Evolutionary conservation across 1,140 invertebrate genomes (phyloP), one percentile per base, ranked within the genome.

Genomic region (Euura saliciscinereae): DNA sequence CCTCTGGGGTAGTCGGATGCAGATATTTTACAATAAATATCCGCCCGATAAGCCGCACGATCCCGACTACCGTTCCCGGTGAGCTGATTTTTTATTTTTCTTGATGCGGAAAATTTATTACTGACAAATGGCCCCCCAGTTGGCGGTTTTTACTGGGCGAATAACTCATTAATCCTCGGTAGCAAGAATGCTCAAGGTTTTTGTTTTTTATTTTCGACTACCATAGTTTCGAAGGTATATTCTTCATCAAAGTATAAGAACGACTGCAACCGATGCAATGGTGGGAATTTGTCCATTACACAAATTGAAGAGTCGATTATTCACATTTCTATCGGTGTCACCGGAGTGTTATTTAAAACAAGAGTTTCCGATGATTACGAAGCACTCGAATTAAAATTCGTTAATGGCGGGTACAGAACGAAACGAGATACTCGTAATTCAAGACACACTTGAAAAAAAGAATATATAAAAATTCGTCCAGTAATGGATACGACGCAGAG

Each of bases 141-240:
- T 82, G 73, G 76, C 79, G 78, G 79, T 82, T 81, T 73, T 75
- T 28, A 28, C 28, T 28, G 74, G 75, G 79, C 78, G 82, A 83
- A 82, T 83, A 83, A 79, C 81, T 83, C 81, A 79, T 83, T 83
- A 83, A 83, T 83, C 81, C 82, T 80, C 80, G 79, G 81, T 81
- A 80, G 82, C 81, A 83, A 81, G 80, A 64, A 10, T 10, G 8
- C 59, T 64, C 59, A 13, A 13, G 1, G 59, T 13, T 64, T 64
- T 64, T 64, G n/a, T 64, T 64, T 64, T 64, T 64, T 64, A 1
- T 13, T 13, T 64, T 64, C 13, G 5, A 66, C 43, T 10, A 10
- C 59, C 28, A 28, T 28, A 28, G 28, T 28, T 28, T 28, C 28
- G 28, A 28, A 28, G 28, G 0, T 28, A 28, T 28, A 28, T 28